phyloP scores from a whole-genome alignment of 2,113 vertebrate genomes.

The Aphelocoma coerulescens region DNA sequence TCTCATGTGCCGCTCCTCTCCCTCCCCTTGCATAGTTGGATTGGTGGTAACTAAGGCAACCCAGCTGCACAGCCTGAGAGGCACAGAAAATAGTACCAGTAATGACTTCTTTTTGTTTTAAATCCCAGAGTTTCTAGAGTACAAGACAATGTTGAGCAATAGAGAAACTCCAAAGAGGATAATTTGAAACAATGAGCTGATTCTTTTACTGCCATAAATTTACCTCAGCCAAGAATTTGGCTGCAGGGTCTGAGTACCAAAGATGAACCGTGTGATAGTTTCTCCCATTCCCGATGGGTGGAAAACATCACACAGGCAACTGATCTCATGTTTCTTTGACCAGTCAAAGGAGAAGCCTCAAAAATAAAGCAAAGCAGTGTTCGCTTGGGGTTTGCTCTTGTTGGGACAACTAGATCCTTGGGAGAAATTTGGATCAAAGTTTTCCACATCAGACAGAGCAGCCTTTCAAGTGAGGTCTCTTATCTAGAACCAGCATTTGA shows the following conservation, averaged over 20 bases:
- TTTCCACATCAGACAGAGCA: background rate
- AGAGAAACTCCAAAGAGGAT: constrained; percentile 46
- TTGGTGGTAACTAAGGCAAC: constrained; percentile 62
- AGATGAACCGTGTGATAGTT: background rate
- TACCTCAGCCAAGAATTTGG: constrained; percentile 19
- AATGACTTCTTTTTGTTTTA: constrained; percentile 35
- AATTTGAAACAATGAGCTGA: constrained; percentile 46
- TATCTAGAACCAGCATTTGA: background rate
- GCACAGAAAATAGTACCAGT: constrained; percentile 57
- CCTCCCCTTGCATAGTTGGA: constrained; percentile 43
- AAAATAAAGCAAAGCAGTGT: background rate
- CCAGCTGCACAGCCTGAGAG: constrained; percentile 58
- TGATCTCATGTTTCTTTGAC: background rate
- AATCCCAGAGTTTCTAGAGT: constrained; percentile 55
- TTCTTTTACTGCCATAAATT: constrained; percentile 38
- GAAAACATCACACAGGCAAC: background rate
- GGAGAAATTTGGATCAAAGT: background rate
- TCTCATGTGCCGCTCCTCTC: constrained; percentile 36
- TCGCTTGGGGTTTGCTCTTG: background rate
- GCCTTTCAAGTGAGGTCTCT: background rate
- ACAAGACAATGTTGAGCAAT: constrained; percentile 43
- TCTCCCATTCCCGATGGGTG: background rate
- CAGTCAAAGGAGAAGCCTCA: background rate
- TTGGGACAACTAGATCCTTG: background rate
- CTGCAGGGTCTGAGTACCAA: background rate